These are phyloP conservation scores for Zaprionus lineosus DNA, from an alignment of 2,888 invertebrate species.

Conservation along the genomic window DNA sequence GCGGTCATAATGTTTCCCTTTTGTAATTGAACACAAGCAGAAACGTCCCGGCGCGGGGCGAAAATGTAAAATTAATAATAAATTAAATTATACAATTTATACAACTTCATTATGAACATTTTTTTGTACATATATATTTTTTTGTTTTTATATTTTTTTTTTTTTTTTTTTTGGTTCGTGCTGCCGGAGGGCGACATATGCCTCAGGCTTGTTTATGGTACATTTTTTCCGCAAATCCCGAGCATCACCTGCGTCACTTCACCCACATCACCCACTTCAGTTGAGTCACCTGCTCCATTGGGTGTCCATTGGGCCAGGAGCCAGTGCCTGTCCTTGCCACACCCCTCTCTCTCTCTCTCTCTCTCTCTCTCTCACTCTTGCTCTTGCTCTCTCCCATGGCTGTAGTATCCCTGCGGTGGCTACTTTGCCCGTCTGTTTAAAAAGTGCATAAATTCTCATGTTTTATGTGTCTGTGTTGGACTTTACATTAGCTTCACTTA, in stretches of 20 bases:
- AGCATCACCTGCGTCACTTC: constrained; percentile 72
- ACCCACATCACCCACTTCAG: constrained; percentile 69
- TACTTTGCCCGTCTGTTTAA: constrained; percentile 48
- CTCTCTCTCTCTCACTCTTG: constrained; percentile 1
- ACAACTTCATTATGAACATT: constrained; percentile 72
- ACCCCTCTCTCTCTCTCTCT: neutral
- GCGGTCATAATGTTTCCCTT: constrained; percentile 22
- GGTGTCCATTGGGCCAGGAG: constrained; percentile 5
- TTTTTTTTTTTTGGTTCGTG: too few species aligned
- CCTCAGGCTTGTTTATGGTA: constrained; percentile 46
- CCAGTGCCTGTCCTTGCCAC: neutral
- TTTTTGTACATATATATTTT: too few species aligned
- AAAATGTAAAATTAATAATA: constrained; percentile 60
- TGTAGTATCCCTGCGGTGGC: constrained; percentile 48
- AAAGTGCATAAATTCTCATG: constrained; percentile 72
- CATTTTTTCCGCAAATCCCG: constrained; percentile 58
- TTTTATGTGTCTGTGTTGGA: constrained; percentile 71
- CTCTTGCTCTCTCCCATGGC: too few species aligned
- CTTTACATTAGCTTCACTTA: constrained; percentile 67
- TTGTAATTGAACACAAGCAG: constrained; percentile 32
- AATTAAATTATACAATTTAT: constrained; percentile 64
- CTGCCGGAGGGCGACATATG: constrained; percentile 49
- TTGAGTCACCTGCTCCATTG: constrained; percentile 63
- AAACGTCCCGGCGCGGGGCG: constrained; percentile 8
- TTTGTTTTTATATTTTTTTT: too few species aligned